Conservation (phyloP, 1,140 invertebrate species). For the Ceratoteleas bidentatus region DNA sequence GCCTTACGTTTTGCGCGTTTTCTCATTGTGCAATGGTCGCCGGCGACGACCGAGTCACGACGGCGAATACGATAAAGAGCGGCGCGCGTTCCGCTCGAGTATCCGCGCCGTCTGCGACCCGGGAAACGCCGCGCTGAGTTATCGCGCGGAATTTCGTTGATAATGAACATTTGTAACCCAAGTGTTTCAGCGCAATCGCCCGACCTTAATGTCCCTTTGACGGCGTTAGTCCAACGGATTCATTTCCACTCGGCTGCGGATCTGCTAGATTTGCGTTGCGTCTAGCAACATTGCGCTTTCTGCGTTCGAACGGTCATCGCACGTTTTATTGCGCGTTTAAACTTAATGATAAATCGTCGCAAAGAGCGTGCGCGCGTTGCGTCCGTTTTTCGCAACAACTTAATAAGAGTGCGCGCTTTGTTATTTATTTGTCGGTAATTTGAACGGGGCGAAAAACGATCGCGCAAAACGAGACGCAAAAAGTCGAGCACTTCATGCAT, state of each 20-base stretch:
- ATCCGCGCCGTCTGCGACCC: conserved; percentile 11
- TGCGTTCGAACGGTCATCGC: no score
- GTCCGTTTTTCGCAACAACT: no score
- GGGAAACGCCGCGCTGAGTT: conserved; percentile 23
- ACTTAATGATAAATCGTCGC: no score
- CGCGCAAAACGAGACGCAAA: conserved; percentile 1
- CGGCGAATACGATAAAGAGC: conserved; percentile 45
- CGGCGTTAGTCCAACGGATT: no score
- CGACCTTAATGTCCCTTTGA: no score
- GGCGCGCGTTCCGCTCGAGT: conserved; percentile 43
- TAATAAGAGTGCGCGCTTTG: not conserved
- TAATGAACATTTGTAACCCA: conserved; percentile 30
- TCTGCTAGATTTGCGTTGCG: no score
- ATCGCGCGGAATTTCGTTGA: conserved; percentile 32
- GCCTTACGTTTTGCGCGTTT: conserved; percentile 47
- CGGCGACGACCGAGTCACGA: conserved; percentile 50
- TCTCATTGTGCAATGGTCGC: conserved; percentile 63
- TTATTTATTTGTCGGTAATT: not conserved
- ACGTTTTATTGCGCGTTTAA: no score
- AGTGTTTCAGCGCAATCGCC: conserved; percentile 7
- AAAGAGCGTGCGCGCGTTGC: no score
- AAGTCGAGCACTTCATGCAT: conserved; percentile 4
- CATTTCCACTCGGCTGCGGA: no score
- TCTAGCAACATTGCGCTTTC: no score
- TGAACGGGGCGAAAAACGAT: not conserved